Evolutionary conservation across 2,113 vertebrate genomes (phyloP), one percentile per base, ranked within the genome.

Genomic region (Tachysurus vachellii): DNA sequence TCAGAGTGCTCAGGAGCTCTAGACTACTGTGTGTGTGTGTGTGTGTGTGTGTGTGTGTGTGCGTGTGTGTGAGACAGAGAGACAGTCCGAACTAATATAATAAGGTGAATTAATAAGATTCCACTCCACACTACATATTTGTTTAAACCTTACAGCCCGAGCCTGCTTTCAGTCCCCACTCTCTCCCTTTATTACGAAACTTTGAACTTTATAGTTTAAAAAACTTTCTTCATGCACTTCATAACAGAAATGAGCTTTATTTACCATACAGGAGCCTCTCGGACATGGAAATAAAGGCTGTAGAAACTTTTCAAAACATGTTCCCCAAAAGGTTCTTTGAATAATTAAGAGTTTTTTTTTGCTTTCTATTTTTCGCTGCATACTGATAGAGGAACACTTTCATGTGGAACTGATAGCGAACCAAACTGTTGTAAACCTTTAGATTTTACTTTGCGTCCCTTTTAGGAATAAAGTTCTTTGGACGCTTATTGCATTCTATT

Each of bases 91-190:
- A 85, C 61, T 83, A 86, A 86, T 70, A 85, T 85, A 88, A 86
- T 88, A 82, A 86, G 81, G 61, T 89, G 86, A 87, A 85, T 82
- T 87, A 87, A 85, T 87, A 87, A 82, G 77, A 47, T 73, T 80
- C 56, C 50, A 64, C 62, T 86, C 47, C 1, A 53, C 14, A 8
- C 50, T 28, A 54, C n/a, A 79, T 54, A 17, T 56, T 79, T 79
- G 54, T 79, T 54, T 54, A 17, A 54, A 53, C 50, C 50, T 53
- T 17, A 8, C 4, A 79, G 26, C 75, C 26, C 26, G 28, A 19
- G 75, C 14, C 26, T 54, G n/a, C 16, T 50, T 16, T 53, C 23
- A 14, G 5, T 47, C 6, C 53, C 16, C 5, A 23, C 13, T 10
- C 73, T 28, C 47, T 77, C 26, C 26, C 14, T 77, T 77, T 54